These are phyloP conservation scores for Seriola quinqueradiata DNA, from an alignment of 2,113 vertebrate species.

Conservation along the genomic window DNA sequence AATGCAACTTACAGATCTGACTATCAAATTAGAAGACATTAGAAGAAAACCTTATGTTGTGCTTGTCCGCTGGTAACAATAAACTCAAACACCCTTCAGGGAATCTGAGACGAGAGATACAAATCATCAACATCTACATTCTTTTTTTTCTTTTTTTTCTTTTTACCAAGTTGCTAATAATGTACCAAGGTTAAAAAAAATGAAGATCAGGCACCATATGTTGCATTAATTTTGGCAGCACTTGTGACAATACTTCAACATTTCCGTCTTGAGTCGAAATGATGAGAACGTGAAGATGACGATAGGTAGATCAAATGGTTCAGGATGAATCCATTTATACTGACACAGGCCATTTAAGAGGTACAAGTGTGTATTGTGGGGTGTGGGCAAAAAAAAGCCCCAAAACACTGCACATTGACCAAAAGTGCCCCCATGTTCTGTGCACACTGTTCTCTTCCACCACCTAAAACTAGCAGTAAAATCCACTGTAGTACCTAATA, in stretches of 20 bases:
- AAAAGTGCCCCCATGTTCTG: conserved; percentile 51
- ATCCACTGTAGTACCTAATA: conserved; percentile 83
- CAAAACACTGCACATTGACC: conserved; percentile 45
- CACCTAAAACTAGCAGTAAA: conserved; percentile 70
- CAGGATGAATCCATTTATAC: conserved; percentile 51
- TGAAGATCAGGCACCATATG: conserved; percentile 38
- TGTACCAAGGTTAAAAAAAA: conserved; percentile 66
- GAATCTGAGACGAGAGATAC: conserved; percentile 41
- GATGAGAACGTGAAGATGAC: conserved; percentile 23
- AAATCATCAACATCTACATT: conserved; percentile 54
- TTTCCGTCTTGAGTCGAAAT: conserved; percentile 43
- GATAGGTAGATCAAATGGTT: conserved; percentile 41
- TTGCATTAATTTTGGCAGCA: conserved; percentile 57
- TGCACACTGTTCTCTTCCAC: conserved; percentile 68
- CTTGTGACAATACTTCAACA: conserved; percentile 52
- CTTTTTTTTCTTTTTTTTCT: conserved; percentile 5
- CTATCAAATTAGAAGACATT: conserved; percentile 58
- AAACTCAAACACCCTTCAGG: conserved; percentile 24
- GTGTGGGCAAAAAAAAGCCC: conserved; percentile 15
- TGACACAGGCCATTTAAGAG: conserved; percentile 56
- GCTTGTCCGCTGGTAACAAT: conserved; percentile 53
- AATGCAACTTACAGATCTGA: conserved; percentile 40
- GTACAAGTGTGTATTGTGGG: conserved; percentile 52
- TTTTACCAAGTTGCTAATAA: conserved; percentile 41
- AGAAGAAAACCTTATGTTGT: conserved; percentile 43